phyloP scores from a whole-genome alignment of 2,113 vertebrate species.

The Crotalus helleri region DNA sequence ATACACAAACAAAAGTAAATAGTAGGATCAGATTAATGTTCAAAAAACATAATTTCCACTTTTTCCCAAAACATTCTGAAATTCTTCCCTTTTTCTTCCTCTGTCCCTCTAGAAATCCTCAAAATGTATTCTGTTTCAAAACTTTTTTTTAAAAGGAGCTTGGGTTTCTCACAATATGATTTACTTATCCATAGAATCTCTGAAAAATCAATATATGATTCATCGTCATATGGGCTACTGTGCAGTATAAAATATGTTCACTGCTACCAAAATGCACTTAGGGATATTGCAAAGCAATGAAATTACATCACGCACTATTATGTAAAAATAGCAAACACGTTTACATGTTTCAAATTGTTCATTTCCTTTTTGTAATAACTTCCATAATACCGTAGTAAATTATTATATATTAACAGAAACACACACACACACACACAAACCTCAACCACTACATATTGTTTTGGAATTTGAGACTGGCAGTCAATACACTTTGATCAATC shows the following conservation, averaged over 20 bases:
- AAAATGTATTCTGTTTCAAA: rapidly evolving
- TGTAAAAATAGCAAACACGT: constrained; percentile 59
- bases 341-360: constrained; percentile 56
- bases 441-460: neutral
- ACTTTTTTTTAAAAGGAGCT: constrained; percentile 6
- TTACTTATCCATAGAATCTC: constrained; percentile 9
- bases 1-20: neutral
- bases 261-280: constrained; percentile 53
- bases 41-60: neutral
- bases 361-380: constrained; percentile 48
- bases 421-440: neutral
- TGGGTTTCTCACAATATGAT: neutral
- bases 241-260: constrained; percentile 52
- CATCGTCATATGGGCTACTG: constrained; percentile 40
- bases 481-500: neutral
- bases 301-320: constrained; percentile 52
- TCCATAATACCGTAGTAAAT: constrained; percentile 21
- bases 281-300: constrained; percentile 25
- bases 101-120: neutral
- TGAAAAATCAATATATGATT: constrained; percentile 23
- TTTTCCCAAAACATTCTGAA: neutral
- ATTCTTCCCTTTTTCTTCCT: neutral
- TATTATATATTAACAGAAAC: neutral
- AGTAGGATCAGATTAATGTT: neutral
- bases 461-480: neutral